A percentile compares a stretch with the other conserved stretches of the same genome.
phyloP scores from a whole-genome alignment of 2,797 vertebrate genomes.

The Simalia tracyae region DNA sequence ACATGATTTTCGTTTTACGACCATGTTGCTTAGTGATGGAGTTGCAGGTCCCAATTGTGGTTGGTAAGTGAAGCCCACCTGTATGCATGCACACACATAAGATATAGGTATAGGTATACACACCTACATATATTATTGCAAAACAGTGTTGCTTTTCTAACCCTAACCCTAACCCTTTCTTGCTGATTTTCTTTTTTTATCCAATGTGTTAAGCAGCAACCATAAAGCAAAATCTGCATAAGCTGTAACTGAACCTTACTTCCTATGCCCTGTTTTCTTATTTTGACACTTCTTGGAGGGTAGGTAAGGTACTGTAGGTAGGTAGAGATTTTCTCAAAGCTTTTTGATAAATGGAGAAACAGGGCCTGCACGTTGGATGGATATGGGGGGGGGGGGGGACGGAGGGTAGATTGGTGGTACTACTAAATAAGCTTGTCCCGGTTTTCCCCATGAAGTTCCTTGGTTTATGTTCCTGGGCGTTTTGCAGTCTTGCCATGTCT shows the following conservation, averaged over 20 bases:
- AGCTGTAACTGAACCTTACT: neutral
- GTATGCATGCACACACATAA: neutral
- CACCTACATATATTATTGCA: too few relatives aligned
- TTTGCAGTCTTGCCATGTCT: conserved; percentile 37
- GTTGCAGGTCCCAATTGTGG: neutral
- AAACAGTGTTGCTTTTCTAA: neutral
- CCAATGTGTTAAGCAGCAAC: neutral
- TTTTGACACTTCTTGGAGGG: neutral
- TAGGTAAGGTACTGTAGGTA: neutral
- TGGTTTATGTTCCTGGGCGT: neutral
- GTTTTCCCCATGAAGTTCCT: neutral
- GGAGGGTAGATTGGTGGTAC: neutral
- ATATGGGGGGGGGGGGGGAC: neutral
- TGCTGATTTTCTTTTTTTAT: neutral
- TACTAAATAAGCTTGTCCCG: neutral
- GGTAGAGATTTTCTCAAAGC: neutral
- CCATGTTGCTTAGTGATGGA: neutral
- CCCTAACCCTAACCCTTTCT: neutral
- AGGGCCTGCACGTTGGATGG: neutral
- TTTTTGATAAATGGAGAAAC: neutral
- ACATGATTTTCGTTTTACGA: neutral
- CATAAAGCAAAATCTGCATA: neutral
- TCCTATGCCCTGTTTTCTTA: too few relatives aligned
- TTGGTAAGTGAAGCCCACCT: neutral
- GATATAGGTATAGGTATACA: neutral